A percentile compares a stretch with the other conserved stretches of the same genome.
These are phyloP conservation scores for Cirrhinus mrigala DNA, from an alignment of 2,797 vertebrate genomes.

Conservation along the genomic window DNA sequence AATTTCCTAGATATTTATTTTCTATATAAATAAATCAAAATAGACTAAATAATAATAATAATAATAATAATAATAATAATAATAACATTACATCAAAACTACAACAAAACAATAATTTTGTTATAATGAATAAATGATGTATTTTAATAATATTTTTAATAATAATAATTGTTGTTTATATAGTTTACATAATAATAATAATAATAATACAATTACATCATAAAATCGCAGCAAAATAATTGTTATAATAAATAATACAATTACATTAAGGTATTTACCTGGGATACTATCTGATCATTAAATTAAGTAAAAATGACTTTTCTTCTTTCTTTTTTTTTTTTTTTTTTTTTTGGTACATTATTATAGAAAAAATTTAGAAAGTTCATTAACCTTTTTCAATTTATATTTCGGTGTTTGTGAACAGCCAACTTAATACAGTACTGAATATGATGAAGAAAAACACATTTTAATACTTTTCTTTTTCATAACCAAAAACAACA, in stretches of 20 bases:
- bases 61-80: not conserved
- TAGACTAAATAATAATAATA: too few relatives aligned
- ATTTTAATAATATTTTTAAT: not conserved
- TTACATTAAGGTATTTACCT: not conserved
- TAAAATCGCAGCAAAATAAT: too few relatives aligned
- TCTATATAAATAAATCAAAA: too few relatives aligned
- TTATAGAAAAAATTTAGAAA: not conserved
- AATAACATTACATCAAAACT: not conserved
- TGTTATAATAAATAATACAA: too few relatives aligned
- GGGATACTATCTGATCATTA: too few relatives aligned
- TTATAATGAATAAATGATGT: not conserved
- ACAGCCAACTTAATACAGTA: not conserved
- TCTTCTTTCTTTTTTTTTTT: too few relatives aligned
- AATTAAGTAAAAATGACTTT: too few relatives aligned
- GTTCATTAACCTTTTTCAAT: not conserved
- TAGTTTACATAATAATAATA: not conserved
- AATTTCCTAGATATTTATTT: not conserved
- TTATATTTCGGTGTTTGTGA: not conserved
- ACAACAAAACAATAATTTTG: not conserved
- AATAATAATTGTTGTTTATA: not conserved
- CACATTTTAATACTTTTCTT: not conserved
- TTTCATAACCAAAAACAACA: not conserved
- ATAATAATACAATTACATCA: not conserved
- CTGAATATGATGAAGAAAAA: not conserved
- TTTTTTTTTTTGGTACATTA: not conserved